A percentile compares a stretch with the other conserved stretches of the same genome.
These are phyloP conservation scores for Antechinus flavipes DNA, from an alignment of 2,113 vertebrate genomes.

Conservation along the genomic window DNA sequence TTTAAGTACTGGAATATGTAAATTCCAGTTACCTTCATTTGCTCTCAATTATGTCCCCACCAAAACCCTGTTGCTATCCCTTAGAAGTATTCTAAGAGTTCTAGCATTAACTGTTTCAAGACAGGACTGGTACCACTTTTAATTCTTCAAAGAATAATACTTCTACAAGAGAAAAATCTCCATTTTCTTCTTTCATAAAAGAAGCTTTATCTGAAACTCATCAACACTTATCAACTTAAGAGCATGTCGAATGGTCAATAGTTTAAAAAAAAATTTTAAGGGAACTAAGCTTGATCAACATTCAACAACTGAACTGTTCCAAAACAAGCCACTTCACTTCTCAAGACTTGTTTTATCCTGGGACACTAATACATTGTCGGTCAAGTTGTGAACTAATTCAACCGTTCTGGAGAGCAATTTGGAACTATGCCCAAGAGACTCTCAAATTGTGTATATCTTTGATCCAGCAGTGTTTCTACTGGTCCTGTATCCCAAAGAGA, in stretches of 20 bases:
- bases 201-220: neutral
- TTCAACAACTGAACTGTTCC: neutral
- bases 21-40: neutral
- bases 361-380: too few relatives aligned
- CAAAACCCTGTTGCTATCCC: neutral
- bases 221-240: neutral
- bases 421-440: too few relatives aligned
- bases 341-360: neutral
- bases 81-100: conserved; percentile 30
- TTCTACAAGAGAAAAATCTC: neutral
- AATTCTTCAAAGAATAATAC: neutral
- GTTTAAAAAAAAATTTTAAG: neutral
- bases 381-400: too few relatives aligned
- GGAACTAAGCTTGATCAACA: neutral
- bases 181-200: neutral
- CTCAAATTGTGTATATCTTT: too few relatives aligned
- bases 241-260: neutral
- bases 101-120: conserved; percentile 23
- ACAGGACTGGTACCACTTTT: neutral
- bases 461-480: too few relatives aligned
- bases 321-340: too few relatives aligned
- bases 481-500: too few relatives aligned
- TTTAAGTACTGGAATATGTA: neutral
- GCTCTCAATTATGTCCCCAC: neutral
- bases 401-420: too few relatives aligned